phyloP scores from a whole-genome alignment of 2,113 vertebrate species.

The Nestor notabilis region DNA sequence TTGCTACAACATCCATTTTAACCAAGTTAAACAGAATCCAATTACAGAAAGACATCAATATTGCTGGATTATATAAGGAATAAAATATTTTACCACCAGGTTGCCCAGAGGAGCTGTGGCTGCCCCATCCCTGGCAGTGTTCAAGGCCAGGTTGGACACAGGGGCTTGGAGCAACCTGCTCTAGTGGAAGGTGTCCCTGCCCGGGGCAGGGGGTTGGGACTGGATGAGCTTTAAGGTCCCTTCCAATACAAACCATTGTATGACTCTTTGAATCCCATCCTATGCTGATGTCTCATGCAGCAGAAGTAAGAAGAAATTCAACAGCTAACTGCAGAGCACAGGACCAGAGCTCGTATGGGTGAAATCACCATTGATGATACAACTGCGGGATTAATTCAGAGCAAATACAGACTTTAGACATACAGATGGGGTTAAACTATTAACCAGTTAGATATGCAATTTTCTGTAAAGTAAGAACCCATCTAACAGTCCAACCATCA shows the following conservation, averaged over 20 bases:
- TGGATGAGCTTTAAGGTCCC: background rate
- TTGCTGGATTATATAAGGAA: background rate
- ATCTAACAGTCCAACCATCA: fast-evolving
- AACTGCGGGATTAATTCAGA: too few species aligned
- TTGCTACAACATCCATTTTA: background rate
- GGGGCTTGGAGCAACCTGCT: background rate
- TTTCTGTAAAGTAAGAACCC: background rate
- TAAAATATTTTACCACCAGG: background rate
- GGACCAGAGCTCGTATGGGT: fast-evolving
- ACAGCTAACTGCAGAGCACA: fast-evolving
- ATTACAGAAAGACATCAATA: background rate
- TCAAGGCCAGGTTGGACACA: background rate
- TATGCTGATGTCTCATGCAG: fast-evolving
- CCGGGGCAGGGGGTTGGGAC: background rate
- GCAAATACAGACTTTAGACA: background rate
- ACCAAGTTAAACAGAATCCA: background rate
- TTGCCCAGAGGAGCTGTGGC: background rate
- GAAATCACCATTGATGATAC: fast-evolving
- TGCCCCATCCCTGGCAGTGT: background rate
- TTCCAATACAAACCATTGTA: background rate
- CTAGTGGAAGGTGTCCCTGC: background rate
- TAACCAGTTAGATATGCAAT: background rate
- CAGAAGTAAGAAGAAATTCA: background rate
- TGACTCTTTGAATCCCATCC: background rate
- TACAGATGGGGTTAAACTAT: background rate